Evolutionary conservation across 2,113 vertebrate genomes (phyloP).

Genomic region (Dasyurus viverrinus): DNA sequence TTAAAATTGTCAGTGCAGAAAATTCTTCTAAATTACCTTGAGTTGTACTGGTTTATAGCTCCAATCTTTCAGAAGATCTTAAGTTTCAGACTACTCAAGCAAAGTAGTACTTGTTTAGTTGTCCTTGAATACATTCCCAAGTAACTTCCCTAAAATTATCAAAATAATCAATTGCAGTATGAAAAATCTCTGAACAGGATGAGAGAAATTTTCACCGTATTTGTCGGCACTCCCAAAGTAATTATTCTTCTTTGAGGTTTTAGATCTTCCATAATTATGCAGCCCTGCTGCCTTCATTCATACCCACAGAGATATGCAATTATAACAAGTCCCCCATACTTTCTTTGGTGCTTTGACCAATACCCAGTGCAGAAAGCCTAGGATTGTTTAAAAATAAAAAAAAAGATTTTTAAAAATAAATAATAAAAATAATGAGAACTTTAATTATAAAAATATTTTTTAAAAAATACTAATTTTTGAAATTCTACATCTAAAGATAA

Average conservation of each 20-base stretch:
- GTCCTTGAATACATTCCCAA: neutral
- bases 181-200: neutral
- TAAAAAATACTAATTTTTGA: neutral
- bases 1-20: neutral
- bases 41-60: neutral
- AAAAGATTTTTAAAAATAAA: neutral
- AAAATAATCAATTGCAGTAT: neutral
- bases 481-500: neutral
- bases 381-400: neutral
- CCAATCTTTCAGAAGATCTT: neutral
- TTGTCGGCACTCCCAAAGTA: neutral
- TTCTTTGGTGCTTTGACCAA: neutral
- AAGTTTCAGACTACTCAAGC: neutral
- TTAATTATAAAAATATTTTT: neutral
- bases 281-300: neutral
- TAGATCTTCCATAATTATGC: neutral
- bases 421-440: too few species aligned
- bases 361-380: neutral
- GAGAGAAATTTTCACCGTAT: neutral
- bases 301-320: neutral
- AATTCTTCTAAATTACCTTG: neutral
- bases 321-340: neutral
- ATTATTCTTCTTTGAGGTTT: neutral
- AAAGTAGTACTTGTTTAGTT: neutral
- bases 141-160: neutral